A percentile compares a stretch with the other conserved stretches of the same genome.
These are phyloP conservation scores for Agrochola lota DNA, from an alignment of 2,888 invertebrate genomes.

Conservation along the genomic window DNA sequence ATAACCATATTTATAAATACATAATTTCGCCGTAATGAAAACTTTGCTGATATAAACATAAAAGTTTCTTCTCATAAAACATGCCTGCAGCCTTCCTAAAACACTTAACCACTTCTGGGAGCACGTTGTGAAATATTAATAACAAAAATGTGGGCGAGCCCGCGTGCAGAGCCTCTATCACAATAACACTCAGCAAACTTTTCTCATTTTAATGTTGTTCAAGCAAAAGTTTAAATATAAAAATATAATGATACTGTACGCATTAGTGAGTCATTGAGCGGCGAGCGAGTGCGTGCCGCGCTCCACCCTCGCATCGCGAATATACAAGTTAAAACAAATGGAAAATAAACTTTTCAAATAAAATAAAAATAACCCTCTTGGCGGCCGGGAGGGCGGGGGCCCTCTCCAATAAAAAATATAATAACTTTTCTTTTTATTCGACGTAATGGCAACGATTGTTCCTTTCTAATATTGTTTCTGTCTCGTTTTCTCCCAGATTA, in stretches of 20 bases:
- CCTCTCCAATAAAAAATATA: conserved; percentile 90
- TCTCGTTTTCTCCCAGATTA: conserved; percentile 85
- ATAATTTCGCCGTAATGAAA: conserved; percentile 28
- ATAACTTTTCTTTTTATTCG: conserved; percentile 91
- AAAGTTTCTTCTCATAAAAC: conserved; percentile 39
- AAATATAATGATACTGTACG: conserved; percentile 89
- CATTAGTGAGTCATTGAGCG: conserved; percentile 90
- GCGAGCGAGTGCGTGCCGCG: conserved; percentile 82
- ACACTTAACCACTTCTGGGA: conserved; percentile 53
- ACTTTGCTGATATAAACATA: conserved; percentile 36
- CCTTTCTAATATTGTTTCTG: conserved; percentile 86
- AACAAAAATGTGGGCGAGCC: conserved; percentile 54
- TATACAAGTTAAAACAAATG: conserved; percentile 90
- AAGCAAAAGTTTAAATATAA: conserved; percentile 90
- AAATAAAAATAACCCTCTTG: conserved; percentile 91
- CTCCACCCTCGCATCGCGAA: conserved; percentile 86
- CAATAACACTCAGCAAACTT: conserved; percentile 85
- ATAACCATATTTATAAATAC: neutral
- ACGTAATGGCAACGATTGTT: conserved; percentile 89
- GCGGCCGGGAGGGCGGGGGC: conserved; percentile 88
- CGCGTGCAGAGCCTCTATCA: conserved; percentile 68
- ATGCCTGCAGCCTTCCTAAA: conserved; percentile 48
- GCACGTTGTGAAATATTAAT: conserved; percentile 65
- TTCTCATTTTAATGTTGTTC: conserved; percentile 89
- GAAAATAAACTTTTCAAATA: conserved; percentile 90